These are phyloP conservation scores for Nylanderia fulva DNA, from an alignment of 1,140 invertebrate genomes.

Conservation along the genomic window DNA sequence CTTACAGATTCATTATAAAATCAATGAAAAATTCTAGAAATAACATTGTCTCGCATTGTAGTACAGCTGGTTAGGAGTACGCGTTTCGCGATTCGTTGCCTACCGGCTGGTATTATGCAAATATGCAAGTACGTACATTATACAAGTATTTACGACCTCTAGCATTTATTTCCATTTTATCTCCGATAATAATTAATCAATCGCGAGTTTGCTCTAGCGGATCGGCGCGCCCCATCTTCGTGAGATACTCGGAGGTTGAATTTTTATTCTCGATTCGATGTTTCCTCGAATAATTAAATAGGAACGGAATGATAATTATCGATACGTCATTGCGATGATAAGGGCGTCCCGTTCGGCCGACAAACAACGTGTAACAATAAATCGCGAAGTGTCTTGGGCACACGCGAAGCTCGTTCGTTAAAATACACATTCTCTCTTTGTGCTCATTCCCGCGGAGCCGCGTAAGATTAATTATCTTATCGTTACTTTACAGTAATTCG, in stretches of 20 bases:
- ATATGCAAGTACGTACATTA: slow-evolving; percentile 61
- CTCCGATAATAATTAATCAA: slow-evolving; percentile 54
- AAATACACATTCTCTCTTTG: slow-evolving; percentile 81
- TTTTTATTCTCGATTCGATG: background rate
- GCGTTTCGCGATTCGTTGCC: slow-evolving; percentile 1
- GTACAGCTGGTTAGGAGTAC: slow-evolving; percentile 32
- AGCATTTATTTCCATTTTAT: slow-evolving; percentile 58
- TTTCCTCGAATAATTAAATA: background rate
- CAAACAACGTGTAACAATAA: slow-evolving; percentile 77
- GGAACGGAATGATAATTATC: background rate
- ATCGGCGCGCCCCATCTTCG: background rate
- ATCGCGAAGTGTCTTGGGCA: slow-evolving; percentile 75
- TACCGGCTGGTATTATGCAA: slow-evolving; percentile 43
- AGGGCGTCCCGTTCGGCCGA: slow-evolving; percentile 25
- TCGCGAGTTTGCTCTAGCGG: slow-evolving; percentile 30
- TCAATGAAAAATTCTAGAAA: slow-evolving; percentile 56
- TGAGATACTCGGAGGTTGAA: background rate
- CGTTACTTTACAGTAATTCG: slow-evolving; percentile 67
- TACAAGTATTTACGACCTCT: slow-evolving; percentile 69
- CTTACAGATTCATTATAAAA: slow-evolving; percentile 41
- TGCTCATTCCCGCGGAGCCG: slow-evolving; percentile 68
- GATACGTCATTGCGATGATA: background rate
- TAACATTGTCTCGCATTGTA: slow-evolving; percentile 33
- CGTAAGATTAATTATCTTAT: slow-evolving; percentile 66
- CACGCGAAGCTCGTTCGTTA: slow-evolving; percentile 82